A percentile compares a stretch with the other conserved stretches of the same genome.
These are phyloP conservation scores for Nycticryphes semicollaris DNA, from an alignment of 2,113 vertebrate genomes.

Conservation along the genomic window DNA sequence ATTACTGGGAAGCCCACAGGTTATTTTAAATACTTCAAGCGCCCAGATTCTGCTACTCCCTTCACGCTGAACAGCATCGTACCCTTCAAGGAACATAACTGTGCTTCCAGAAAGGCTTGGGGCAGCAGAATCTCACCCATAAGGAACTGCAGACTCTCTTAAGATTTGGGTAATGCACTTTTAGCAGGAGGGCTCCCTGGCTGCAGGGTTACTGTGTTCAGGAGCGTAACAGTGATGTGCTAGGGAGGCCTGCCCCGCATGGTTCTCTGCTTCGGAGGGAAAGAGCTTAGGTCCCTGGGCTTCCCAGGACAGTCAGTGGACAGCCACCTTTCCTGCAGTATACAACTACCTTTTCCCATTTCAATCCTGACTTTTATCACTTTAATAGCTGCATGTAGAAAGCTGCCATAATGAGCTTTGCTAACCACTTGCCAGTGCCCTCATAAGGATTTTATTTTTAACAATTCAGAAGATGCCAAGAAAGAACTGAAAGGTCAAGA, in stretches of 20 bases:
- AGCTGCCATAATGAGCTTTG: background rate
- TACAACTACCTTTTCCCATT: background rate
- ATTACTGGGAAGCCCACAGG: background rate
- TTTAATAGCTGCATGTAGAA: background rate
- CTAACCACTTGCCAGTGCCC: slow-evolving; percentile 13
- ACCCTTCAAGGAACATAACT: background rate
- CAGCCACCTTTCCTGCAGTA: background rate
- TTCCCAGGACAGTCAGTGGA: background rate
- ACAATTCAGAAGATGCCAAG: slow-evolving; percentile 54
- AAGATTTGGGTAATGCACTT: background rate
- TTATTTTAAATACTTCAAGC: background rate
- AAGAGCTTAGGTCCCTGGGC: background rate
- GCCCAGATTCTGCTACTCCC: background rate
- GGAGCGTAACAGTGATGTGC: background rate
- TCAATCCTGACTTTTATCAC: background rate
- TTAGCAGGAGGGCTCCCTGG: background rate
- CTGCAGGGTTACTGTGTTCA: background rate
- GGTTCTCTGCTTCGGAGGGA: background rate
- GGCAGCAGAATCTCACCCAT: background rate
- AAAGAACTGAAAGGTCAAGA: slow-evolving; percentile 62
- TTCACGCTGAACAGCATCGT: background rate
- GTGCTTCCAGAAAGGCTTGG: background rate
- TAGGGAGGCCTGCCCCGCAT: rapidly evolving
- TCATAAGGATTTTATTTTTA: slow-evolving; percentile 71
- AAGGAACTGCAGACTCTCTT: background rate